These are phyloP conservation scores for Myotis brandtii DNA, from an alignment of 2,113 vertebrate species.

Conservation along the genomic window DNA sequence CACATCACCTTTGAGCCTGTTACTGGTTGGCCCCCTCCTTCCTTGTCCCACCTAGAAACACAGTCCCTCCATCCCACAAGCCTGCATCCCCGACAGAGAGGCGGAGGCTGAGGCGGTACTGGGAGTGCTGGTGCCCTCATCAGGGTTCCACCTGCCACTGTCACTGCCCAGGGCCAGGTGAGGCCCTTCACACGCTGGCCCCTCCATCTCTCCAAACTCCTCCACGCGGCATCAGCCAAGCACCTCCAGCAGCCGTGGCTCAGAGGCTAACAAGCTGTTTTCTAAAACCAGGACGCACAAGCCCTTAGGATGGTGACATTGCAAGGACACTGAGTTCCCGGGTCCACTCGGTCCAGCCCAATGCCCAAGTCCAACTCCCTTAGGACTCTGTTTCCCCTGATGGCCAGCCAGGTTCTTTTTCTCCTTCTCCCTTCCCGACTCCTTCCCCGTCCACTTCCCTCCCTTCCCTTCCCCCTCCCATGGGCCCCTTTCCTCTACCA, in stretches of 20 bases:
- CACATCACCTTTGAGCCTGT: neutral
- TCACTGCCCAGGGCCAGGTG: neutral
- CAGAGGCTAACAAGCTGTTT: neutral
- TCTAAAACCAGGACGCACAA: neutral
- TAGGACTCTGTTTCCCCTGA: neutral
- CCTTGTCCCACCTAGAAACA: neutral
- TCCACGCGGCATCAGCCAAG: neutral
- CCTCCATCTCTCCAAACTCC: neutral
- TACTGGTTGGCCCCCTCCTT: neutral
- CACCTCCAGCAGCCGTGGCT: neutral
- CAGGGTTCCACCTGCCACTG: neutral
- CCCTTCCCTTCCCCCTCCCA: neutral
- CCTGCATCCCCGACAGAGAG: neutral
- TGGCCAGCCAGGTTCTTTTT: neutral
- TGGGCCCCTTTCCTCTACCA: neutral
- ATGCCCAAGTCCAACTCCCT: neutral
- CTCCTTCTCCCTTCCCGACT: neutral
- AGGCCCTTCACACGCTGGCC: neutral
- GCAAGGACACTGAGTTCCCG: neutral
- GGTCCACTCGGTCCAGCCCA: neutral
- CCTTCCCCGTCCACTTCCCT: neutral
- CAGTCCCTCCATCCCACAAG: neutral
- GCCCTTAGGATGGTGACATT: neutral
- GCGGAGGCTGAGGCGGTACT: neutral
- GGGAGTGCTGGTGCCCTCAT: neutral